A percentile compares a stretch with the other conserved stretches of the same genome.
Conservation (phyloP, 2,888 invertebrate species). For the Hemaris fuciformis region DNA sequence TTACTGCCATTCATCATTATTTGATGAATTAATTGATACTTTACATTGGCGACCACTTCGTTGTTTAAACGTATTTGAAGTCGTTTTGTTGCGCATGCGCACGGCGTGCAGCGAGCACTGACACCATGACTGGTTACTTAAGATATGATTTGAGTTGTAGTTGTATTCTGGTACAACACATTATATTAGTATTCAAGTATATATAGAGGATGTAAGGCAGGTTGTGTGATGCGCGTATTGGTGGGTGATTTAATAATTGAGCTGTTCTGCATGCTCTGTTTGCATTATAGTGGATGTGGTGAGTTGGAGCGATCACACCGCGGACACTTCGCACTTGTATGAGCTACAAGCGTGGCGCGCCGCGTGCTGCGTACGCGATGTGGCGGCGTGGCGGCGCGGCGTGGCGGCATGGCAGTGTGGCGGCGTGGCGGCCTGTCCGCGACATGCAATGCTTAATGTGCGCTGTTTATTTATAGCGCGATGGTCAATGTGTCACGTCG, state of each 20-base stretch:
- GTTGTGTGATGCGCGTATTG: no score
- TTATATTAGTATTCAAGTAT: no score
- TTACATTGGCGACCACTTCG: not conserved
- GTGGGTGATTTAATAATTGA: no score
- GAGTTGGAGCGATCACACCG: no score
- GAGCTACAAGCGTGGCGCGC: not conserved
- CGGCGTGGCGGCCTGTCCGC: not conserved
- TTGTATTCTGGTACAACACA: no score
- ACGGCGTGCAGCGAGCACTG: not conserved
- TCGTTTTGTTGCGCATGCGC: not conserved
- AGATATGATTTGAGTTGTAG: not conserved
- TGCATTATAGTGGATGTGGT: no score
- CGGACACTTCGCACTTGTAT: no score
- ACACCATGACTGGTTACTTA: not conserved
- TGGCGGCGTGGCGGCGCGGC: not conserved
- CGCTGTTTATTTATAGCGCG: constrained; percentile 8
- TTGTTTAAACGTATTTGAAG: not conserved
- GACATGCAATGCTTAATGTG: constrained; percentile 2
- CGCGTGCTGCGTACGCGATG: not conserved
- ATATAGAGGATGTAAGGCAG: no score
- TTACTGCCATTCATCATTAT: constrained; percentile 7
- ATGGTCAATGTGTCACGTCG: constrained; percentile 7
- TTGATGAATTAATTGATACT: constrained; percentile 8
- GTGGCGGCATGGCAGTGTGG: not conserved
- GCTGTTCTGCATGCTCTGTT: no score